phyloP scores from a whole-genome alignment of 2,888 invertebrate species.

The Diachrysia chrysitis region DNA sequence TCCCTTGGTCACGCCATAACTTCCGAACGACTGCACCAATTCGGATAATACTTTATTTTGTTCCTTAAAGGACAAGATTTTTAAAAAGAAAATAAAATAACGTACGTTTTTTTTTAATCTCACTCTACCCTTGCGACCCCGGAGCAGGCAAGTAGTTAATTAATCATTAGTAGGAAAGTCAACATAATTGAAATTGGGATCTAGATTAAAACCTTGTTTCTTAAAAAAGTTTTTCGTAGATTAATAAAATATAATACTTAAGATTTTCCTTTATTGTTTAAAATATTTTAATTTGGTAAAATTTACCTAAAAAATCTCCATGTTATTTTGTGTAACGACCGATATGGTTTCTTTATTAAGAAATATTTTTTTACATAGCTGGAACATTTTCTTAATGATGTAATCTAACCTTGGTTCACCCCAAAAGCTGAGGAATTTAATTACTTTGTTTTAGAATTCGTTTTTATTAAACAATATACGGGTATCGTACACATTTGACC shows the following conservation, averaged over 20 bases:
- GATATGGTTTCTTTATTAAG: conserved; percentile 49
- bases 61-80: no score
- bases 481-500: conserved; percentile 17
- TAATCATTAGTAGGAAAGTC: no score
- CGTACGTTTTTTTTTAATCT: no score
- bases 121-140: no score
- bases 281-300: conserved; percentile 29
- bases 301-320: conserved; percentile 27
- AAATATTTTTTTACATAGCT: conserved; percentile 42
- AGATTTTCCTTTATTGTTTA: conserved; percentile 24
- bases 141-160: no score
- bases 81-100: no score
- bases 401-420: conserved; percentile 50
- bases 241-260: conserved; percentile 16
- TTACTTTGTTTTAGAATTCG: conserved; percentile 41
- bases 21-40: no score
- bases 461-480: conserved; percentile 24
- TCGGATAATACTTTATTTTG: no score
- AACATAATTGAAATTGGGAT: neutral
- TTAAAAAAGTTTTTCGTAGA: conserved; percentile 1
- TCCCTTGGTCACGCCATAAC: no score
- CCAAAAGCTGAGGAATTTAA: conserved; percentile 51
- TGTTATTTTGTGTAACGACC: conserved; percentile 44
- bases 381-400: conserved; percentile 57
- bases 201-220: neutral